These are phyloP conservation scores for Cercopithecus mitis DNA, from an alignment of 2,797 vertebrate genomes.

Conservation along the genomic window DNA sequence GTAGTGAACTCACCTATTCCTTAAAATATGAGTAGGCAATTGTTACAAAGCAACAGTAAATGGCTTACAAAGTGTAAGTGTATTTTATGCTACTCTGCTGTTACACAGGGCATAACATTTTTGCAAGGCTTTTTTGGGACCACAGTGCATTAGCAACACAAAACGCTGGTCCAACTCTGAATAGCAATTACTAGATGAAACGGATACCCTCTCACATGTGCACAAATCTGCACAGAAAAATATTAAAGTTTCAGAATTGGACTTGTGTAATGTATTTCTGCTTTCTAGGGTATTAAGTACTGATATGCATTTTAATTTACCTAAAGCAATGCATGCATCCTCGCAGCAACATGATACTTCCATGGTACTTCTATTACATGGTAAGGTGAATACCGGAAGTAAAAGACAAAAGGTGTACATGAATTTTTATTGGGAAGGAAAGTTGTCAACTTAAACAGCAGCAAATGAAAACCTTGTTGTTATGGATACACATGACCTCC, in stretches of 20 bases:
- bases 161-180: background rate
- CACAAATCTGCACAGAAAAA: slow-evolving; percentile 69
- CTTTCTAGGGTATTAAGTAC: slow-evolving; percentile 89
- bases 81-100: slow-evolving; percentile 86
- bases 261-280: slow-evolving; percentile 86
- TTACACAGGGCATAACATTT: slow-evolving; percentile 87
- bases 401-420: slow-evolving; percentile 32
- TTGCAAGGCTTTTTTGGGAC: slow-evolving; percentile 86
- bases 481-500: slow-evolving; percentile 2
- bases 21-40: slow-evolving; percentile 48
- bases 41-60: background rate
- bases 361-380: slow-evolving; percentile 87
- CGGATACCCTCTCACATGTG: background rate
- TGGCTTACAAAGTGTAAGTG: background rate
- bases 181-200: background rate
- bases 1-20: background rate
- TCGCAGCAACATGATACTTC: slow-evolving; percentile 86
- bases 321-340: slow-evolving; percentile 83
- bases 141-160: slow-evolving; percentile 90
- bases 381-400: slow-evolving; percentile 85
- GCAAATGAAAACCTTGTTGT: slow-evolving; percentile 77
- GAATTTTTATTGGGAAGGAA: slow-evolving; percentile 83
- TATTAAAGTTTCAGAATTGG: slow-evolving; percentile 86
- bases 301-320: slow-evolving; percentile 85
- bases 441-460: background rate